Percentiles rank a stretch among this genome's conserved stretches.
phyloP scores from a whole-genome alignment of 2,113 vertebrate genomes.

The Corythaeola cristata region DNA sequence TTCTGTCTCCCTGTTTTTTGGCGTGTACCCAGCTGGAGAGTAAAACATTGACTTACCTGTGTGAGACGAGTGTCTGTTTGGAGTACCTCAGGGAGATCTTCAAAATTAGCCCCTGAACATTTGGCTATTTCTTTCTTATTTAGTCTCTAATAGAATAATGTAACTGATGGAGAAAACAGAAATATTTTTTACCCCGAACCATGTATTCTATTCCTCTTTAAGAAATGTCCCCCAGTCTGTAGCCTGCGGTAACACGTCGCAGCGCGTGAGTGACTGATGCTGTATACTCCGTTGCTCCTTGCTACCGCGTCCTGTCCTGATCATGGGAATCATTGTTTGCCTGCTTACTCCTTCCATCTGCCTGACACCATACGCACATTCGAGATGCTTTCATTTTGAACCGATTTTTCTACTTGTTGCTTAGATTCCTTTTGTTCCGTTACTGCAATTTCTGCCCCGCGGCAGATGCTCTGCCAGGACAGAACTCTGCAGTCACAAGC shows the following conservation, averaged over 20 bases:
- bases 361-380: not conserved
- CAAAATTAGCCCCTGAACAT: not conserved
- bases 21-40: not conserved
- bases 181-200: not conserved
- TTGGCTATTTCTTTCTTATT: not conserved
- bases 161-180: not conserved
- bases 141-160: not conserved
- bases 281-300: not conserved
- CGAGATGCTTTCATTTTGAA: not conserved
- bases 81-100: not conserved
- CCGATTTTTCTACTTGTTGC: not conserved
- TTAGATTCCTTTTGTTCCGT: not conserved
- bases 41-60: not conserved
- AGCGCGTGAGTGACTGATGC: not conserved
- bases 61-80: not conserved
- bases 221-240: not conserved
- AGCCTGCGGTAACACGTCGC: not conserved
- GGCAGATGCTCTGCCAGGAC: not conserved
- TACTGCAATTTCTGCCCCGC: not conserved
- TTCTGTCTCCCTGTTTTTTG: not conserved
- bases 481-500: not conserved
- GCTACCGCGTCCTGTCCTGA: not conserved
- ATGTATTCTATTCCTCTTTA: not conserved
- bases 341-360: not conserved
- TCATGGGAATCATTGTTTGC: not conserved